A percentile compares a stretch with the other conserved stretches of the same genome.
These are phyloP conservation scores for Reinhardtius hippoglossoides DNA, from an alignment of 2,113 vertebrate genomes.

Conservation along the genomic window DNA sequence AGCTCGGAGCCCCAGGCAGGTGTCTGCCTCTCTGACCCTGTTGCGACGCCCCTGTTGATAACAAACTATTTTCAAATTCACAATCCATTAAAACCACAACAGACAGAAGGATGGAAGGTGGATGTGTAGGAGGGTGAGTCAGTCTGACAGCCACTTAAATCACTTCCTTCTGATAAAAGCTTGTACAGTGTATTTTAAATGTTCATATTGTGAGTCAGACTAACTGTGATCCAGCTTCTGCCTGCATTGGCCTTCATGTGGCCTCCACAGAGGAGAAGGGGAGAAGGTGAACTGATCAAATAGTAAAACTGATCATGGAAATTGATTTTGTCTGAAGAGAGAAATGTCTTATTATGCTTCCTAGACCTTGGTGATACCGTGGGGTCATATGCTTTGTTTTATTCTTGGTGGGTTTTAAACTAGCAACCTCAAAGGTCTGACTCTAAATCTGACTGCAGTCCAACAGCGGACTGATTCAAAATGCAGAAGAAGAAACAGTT, in stretches of 20 bases:
- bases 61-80: too few relatives aligned
- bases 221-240: background rate
- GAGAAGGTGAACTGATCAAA: background rate
- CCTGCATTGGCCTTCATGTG: background rate
- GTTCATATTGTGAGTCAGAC: background rate
- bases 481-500: background rate
- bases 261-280: background rate
- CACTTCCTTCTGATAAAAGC: constrained; percentile 27
- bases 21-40: too few relatives aligned
- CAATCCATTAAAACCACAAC: constrained; percentile 7
- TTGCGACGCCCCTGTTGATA: too few relatives aligned
- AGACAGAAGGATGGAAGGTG: constrained; percentile 14
- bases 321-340: too few relatives aligned
- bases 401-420: too few relatives aligned
- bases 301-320: background rate
- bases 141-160: constrained; percentile 14
- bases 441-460: too few relatives aligned
- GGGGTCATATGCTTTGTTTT: too few relatives aligned
- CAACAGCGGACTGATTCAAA: too few relatives aligned
- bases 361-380: too few relatives aligned
- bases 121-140: constrained; percentile 42
- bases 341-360: too few relatives aligned
- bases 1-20: too few relatives aligned
- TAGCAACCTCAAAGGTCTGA: too few relatives aligned
- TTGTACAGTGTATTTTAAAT: constrained; percentile 5